Evolutionary conservation across 2,113 vertebrate species (phyloP), one percentile per base, ranked within the genome.

Genomic region (Dermatemys mawii): DNA sequence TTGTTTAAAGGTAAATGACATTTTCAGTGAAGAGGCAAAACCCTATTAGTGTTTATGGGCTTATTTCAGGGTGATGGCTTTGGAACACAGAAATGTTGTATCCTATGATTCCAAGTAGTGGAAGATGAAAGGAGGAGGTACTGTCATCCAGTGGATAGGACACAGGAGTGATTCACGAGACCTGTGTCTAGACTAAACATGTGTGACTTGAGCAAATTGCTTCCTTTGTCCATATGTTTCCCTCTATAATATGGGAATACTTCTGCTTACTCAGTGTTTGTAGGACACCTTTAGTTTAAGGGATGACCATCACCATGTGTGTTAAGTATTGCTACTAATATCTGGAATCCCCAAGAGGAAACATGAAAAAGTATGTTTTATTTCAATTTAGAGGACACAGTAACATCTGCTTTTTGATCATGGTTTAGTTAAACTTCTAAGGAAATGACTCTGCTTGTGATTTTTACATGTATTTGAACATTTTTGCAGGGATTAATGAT

Each of bases 401-500:
- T 41, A 5, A 86, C 46, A 92, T 51, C 79, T 67, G 38, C 6
- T 55, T 94, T 88, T 90, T 21, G 5, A 63, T 35, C 73, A 35
- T 8, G 6, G 8, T 49, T 78, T n/a, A 24, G 22, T 86, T 90
- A 90, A 81, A 32, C 91, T 54, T 55, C 10, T 32, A 41, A 46
- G 48, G 17, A 2, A 84, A 91, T 24, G 55, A 10, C 2, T 46
- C 19, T 75, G 2, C 9, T 82, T 84, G 27, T 90, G 48, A 46
- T 13, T 90, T 90, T 78, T 83, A 93, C 1, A 14, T 60, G 0
- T 54, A 2, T 93, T 5, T 90, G 32, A 88, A 84, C 73, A 93
- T 94, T 50, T 84, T 97, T 86, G 92, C 83, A 99, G 98, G 97
- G 84, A 85, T 97, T 95, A 98, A 93, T 1, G 98, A 99, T 91